These are phyloP conservation scores for Nymphicus hollandicus DNA, from an alignment of 2,113 vertebrate species.

Conservation along the genomic window DNA sequence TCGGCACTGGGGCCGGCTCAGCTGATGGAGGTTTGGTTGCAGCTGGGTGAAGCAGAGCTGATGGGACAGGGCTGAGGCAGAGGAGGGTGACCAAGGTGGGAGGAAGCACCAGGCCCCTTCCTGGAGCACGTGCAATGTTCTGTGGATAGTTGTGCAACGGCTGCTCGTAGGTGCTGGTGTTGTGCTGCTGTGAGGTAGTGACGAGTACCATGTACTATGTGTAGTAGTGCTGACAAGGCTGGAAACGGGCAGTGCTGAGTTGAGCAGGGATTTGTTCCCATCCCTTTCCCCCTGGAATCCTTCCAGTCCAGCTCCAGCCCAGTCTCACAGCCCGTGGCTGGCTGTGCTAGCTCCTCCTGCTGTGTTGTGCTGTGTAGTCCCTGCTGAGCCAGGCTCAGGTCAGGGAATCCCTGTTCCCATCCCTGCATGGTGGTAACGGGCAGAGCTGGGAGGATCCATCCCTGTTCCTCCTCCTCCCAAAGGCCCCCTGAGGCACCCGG, in stretches of 20 bases:
- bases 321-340: neutral
- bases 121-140: neutral
- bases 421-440: neutral
- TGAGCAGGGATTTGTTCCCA: neutral
- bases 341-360: neutral
- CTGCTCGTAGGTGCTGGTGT: neutral
- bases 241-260: neutral
- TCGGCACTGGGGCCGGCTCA: neutral
- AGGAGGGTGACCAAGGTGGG: neutral
- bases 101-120: neutral
- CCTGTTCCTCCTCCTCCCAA: neutral
- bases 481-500: neutral
- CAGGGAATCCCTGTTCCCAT: neutral
- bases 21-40: neutral
- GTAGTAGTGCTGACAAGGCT: neutral
- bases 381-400: neutral
- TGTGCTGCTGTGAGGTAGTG: neutral
- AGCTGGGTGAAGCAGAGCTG: neutral
- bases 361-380: neutral
- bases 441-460: neutral
- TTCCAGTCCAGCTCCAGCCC: neutral
- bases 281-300: neutral
- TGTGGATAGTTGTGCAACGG: neutral
- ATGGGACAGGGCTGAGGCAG: neutral
- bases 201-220: neutral